These are phyloP conservation scores for Lasioglossum leucozonium DNA, from an alignment of 2,888 invertebrate genomes.

Conservation along the genomic window DNA sequence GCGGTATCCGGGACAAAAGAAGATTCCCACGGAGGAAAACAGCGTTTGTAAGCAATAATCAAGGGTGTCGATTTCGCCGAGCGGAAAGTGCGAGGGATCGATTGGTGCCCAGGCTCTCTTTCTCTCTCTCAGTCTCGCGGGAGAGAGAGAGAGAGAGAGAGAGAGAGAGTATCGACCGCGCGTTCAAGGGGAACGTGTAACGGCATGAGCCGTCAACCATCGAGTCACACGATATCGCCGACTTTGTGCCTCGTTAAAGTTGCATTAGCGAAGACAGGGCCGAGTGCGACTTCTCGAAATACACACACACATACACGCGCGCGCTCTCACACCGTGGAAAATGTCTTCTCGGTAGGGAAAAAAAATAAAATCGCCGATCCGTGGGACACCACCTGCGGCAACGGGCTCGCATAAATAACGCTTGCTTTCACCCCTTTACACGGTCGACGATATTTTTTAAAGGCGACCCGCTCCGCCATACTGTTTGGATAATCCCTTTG, in stretches of 20 bases:
- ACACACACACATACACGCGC: too few species aligned
- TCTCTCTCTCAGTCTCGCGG: neutral
- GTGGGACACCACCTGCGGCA: neutral
- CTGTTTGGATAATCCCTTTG: neutral
- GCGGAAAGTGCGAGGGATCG: conserved; percentile 48
- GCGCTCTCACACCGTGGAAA: conserved; percentile 43
- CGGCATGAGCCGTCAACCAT: conserved; percentile 61
- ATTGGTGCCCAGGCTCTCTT: conserved; percentile 65
- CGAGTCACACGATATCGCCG: conserved; percentile 66
- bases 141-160: too few species aligned
- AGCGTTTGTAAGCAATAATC: neutral
- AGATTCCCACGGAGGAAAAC: neutral
- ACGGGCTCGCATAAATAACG: neutral
- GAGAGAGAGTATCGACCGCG: conserved; percentile 5
- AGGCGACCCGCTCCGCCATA: neutral
- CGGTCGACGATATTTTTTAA: neutral
- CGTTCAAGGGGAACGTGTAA: conserved; percentile 60
- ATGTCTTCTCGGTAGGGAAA: neutral
- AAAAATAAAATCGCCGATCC: neutral
- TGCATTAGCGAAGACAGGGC: conserved; percentile 64
- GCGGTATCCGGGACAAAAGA: neutral
- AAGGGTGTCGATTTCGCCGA: conserved; percentile 50
- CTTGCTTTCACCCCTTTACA: neutral
- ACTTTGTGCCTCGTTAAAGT: conserved; percentile 72
- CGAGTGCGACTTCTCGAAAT: conserved; percentile 47